phyloP scores from a whole-genome alignment of 37 sponge, comb jelly and placozoan species.

The Corticium candelabrum region DNA sequence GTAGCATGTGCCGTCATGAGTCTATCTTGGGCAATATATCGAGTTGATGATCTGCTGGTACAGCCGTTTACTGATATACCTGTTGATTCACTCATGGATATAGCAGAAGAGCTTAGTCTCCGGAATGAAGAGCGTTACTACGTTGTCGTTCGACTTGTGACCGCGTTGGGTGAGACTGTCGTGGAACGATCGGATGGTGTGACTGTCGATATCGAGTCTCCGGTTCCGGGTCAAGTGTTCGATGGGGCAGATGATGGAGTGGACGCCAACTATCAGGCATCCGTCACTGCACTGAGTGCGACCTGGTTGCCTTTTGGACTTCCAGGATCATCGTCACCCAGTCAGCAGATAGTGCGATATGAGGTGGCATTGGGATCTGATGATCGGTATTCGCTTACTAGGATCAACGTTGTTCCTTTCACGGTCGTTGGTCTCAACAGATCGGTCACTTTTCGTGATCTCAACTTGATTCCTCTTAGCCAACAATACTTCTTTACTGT shows the following conservation, averaged over 20 bases:
- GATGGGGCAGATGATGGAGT: constrained; percentile 47
- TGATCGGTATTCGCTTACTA: constrained; percentile 37
- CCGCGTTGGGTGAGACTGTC: constrained; percentile 29
- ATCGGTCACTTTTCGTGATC: constrained; percentile 24
- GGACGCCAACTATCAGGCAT: constrained; percentile 70
- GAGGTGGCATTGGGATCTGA: constrained; percentile 64
- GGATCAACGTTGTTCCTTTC: constrained; percentile 59
- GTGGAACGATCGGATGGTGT: constrained; percentile 43
- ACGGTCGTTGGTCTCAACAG: constrained; percentile 40
- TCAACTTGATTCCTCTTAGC: constrained; percentile 35
- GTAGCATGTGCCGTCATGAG: not conserved
- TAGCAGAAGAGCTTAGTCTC: constrained; percentile 26
- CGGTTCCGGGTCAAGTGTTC: constrained; percentile 40
- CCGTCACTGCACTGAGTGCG: constrained; percentile 29
- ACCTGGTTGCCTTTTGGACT: constrained; percentile 62
- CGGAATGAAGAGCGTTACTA: constrained; percentile 52
- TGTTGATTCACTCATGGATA: not conserved
- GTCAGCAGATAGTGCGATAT: constrained; percentile 46
- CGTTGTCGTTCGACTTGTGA: constrained; percentile 42
- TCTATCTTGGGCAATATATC: not conserved
- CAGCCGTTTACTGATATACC: not conserved
- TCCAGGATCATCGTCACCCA: constrained; percentile 22
- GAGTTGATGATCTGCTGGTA: not conserved
- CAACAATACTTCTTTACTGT: constrained; percentile 67
- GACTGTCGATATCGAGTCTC: constrained; percentile 29